Evolutionary conservation across 2,113 vertebrate species (phyloP), one percentile per base, ranked within the genome.

Genomic region (Cyprinodon brontotheroides): DNA sequence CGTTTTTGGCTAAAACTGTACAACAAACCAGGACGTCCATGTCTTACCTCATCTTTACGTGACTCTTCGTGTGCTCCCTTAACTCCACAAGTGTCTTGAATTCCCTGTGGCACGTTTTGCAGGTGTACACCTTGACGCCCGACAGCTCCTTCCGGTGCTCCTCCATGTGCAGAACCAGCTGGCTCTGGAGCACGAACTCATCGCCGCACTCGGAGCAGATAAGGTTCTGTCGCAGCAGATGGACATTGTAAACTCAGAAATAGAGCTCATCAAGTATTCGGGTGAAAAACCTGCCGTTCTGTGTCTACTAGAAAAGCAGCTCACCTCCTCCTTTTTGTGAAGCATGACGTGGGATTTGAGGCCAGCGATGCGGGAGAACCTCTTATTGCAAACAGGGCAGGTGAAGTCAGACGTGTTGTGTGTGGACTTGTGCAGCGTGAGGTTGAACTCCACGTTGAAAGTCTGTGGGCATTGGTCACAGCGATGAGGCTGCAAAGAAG

Each of bases 331-430:
- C 87, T 97, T 98, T 80, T 99, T 97, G 48, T 99, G 98, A 11
- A 99, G 94, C 98, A 98, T 98, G 86, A 98, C 91, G 73, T 99
- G 98, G 67, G 98, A 96, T 89, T 99, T 99, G 91, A 99, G 96
- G 89, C 98, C 98, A 87, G 98, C 98, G 72, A 97, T 96, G 68
- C 98, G 94, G 77, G 98, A 97, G 92, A 99, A 99, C 78, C 92
- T 97, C 90, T 98, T 98, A 80, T 96, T 92, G 92, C 98, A 99
- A 50, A 96, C 96, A 0, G 97, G 97, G 80, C 98, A 99, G 0
- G 95, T 96, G 68, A 96, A 96, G 83, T 98, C 95, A 6, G 94
- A 93, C 40, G 94, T 95, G 86, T 94, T 95, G 87, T 99, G 98
- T 37, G 96, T 99, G 48, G 98, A 96, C 82, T 95, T 98, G 91